These are phyloP conservation scores for Glaucopsyche alexis DNA, from an alignment of 2,888 invertebrate genomes.

Conservation along the genomic window DNA sequence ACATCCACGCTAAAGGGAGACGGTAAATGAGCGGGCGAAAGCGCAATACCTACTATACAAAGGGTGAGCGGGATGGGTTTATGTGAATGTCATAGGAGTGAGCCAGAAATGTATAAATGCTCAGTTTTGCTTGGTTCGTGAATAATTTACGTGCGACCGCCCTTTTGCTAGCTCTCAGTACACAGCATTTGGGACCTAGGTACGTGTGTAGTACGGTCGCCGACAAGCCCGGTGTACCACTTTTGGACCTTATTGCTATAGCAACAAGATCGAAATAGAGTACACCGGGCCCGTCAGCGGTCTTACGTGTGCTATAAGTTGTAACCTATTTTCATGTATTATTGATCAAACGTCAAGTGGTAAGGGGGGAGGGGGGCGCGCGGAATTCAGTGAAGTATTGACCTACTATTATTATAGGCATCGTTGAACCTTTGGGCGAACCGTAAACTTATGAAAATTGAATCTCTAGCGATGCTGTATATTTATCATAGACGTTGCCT, in stretches of 20 bases:
- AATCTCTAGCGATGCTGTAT: background rate
- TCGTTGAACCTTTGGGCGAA: background rate
- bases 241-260: too few species aligned
- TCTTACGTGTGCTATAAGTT: too few species aligned
- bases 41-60: constrained; percentile 67
- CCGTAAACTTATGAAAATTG: background rate
- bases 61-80: constrained; percentile 46
- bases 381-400: constrained; percentile 28
- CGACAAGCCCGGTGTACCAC: too few species aligned
- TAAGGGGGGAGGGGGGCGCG: background rate
- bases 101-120: constrained; percentile 55
- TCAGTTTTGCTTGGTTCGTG: constrained; percentile 68
- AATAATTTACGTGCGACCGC: constrained; percentile 73
- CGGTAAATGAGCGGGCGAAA: constrained; percentile 68
- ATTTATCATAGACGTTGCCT: background rate
- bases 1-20: constrained; percentile 47
- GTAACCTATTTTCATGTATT: constrained; percentile 29
- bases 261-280: too few species aligned
- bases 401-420: constrained; percentile 23
- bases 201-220: constrained; percentile 18
- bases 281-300: too few species aligned
- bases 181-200: constrained; percentile 36
- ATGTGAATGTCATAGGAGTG: constrained; percentile 37
- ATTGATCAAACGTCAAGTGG: constrained; percentile 34
- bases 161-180: constrained; percentile 57